These are phyloP conservation scores for Andinoacara biseriatus DNA, from an alignment of 2,113 vertebrate species.

Conservation along the genomic window DNA sequence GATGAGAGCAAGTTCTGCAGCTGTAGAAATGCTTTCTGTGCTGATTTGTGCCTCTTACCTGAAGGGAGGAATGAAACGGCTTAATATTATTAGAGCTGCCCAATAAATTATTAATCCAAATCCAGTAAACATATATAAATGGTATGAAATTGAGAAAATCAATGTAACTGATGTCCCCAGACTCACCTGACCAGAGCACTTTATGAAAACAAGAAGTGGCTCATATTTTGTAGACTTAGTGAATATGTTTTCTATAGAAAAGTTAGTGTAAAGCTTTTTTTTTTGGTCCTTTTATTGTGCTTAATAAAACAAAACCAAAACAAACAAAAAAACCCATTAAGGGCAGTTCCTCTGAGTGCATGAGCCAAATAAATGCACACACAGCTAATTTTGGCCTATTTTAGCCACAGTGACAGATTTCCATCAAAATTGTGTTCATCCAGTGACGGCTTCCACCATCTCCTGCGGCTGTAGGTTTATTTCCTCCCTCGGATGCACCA, in stretches of 20 bases:
- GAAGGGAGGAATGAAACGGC: background rate
- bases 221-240: conserved; percentile 27
- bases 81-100: background rate
- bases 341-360: background rate
- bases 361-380: conserved; percentile 18
- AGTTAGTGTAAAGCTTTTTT: conserved; percentile 27
- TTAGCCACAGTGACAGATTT: background rate
- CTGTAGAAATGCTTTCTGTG: conserved; percentile 35
- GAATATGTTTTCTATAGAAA: conserved; percentile 42
- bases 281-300: conserved; percentile 11
- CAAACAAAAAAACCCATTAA: background rate
- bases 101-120: background rate
- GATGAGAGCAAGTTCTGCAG: conserved; percentile 24
- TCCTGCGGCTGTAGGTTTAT: background rate
- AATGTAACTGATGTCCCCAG: conserved; percentile 15
- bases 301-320: background rate
- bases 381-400: background rate
- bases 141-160: conserved; percentile 7
- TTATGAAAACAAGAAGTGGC: conserved; percentile 4
- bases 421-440: background rate
- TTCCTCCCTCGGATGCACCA: background rate
- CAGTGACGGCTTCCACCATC: background rate
- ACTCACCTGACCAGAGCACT: conserved; percentile 34
- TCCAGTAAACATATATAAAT: background rate
- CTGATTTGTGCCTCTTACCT: conserved; percentile 37